Evolutionary conservation across 2,797 vertebrate species (phyloP), one percentile per base, ranked within the genome.

Genomic region (Sternarchorhynchus goeldii): DNA sequence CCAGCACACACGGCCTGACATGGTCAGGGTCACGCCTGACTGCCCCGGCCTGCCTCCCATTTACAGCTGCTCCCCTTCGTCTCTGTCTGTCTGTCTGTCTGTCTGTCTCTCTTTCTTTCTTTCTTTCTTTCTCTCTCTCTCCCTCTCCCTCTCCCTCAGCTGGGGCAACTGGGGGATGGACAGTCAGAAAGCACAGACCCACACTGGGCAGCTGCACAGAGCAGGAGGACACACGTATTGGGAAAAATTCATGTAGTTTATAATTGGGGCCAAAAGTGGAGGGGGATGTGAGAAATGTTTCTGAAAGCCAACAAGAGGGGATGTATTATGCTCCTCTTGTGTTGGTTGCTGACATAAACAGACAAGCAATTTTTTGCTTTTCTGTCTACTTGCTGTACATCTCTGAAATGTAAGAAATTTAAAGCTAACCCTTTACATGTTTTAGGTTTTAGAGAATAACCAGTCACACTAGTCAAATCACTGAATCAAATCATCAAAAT

Each of bases 21-120:
- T 91, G 90, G 93, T 90, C 92, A 92, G 92, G 90, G 93, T 90
- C 91, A 89, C 88, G 92, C 92, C 88, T 92, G 90, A 93, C 87
- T 91, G 90, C 88, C 84, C 88, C 84, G 31, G 87, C 87, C 84
- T 91, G 91, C 88, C 88, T 88, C 89, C 88, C 89, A 90, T 91
- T 93, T 91, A 90, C 85, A 84, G 83, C 83, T 82, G 82, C 78
- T 73, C 80, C 34, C 66, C 74, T 62, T 67, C 56, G 55, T 66
- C 53, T 66, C 79, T 65, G 65, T 70, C 66, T 50, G 63, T 36
- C 25, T 68, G 41, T 60, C 31, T 66, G 57, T 63, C 63, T 62
- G 31, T 36, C 68, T 69, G 63, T 34, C 56, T 66, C 32, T 70
- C 87, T 89, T 85, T 89, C 87, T 76, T 87, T 88, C 82, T 88